Evolutionary conservation across 2,113 vertebrate genomes (phyloP).

Genomic region (Fulica atra): DNA sequence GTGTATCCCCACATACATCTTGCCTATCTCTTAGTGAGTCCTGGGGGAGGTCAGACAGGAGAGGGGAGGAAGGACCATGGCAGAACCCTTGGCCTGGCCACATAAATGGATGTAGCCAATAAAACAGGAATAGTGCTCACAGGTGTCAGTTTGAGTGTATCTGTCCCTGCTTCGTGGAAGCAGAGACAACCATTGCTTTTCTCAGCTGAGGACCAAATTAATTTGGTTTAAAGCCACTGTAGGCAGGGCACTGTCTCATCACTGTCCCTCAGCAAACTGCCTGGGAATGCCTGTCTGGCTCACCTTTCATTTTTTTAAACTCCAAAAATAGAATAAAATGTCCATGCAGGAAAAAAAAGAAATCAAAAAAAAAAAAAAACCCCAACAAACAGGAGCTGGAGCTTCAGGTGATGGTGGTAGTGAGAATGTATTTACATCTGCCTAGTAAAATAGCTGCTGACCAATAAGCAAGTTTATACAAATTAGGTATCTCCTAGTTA

Average conservation of each 20-base stretch:
- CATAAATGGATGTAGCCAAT: background rate
- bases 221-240: background rate
- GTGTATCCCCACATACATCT: background rate
- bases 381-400: background rate
- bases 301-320: background rate
- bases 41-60: background rate
- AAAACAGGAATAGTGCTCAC: background rate
- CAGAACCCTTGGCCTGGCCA: background rate
- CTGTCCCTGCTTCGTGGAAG: background rate
- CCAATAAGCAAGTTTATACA: background rate
- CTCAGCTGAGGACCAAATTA: background rate
- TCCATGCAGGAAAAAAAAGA: background rate
- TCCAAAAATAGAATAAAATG: background rate
- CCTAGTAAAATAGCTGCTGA: background rate
- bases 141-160: background rate
- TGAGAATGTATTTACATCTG: background rate
- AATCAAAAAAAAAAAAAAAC: background rate
- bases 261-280: background rate
- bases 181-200: background rate
- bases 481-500: background rate
- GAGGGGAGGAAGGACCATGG: background rate
- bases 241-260: background rate
- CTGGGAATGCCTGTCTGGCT: background rate
- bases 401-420: background rate
- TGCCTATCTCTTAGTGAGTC: background rate